Percentiles rank a stretch among this genome's conserved stretches.
phyloP scores from a whole-genome alignment of 2,797 vertebrate species.

The Tarsius wallacei region DNA sequence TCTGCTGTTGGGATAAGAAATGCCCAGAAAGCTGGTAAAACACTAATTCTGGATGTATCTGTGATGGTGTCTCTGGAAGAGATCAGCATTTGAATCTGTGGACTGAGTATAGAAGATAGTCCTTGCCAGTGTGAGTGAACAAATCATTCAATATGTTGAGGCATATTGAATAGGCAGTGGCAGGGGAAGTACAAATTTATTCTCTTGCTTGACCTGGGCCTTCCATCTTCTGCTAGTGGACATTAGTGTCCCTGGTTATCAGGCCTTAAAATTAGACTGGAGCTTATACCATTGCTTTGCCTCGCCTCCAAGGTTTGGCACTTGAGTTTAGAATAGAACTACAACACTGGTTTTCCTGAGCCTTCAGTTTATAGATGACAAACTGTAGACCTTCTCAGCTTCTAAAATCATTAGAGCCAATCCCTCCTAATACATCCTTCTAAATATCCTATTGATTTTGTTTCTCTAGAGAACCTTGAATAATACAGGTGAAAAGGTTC shows the following conservation, averaged over 20 bases:
- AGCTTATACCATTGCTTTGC: too few relatives aligned
- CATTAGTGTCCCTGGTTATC: neutral
- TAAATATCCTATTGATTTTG: neutral
- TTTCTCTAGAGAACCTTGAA: neutral
- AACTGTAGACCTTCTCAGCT: neutral
- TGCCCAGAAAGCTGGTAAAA: neutral
- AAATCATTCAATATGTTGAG: neutral
- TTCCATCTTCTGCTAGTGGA: neutral
- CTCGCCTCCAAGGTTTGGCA: too few relatives aligned
- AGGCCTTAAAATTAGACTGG: accelerated
- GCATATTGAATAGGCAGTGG: neutral
- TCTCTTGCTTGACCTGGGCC: neutral
- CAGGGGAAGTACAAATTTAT: neutral
- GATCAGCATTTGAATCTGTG: neutral
- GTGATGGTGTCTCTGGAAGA: neutral
- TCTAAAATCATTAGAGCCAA: neutral
- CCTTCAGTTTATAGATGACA: neutral
- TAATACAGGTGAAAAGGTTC: neutral
- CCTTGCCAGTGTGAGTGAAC: neutral
- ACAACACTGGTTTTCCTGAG: neutral
- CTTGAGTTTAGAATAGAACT: neutral
- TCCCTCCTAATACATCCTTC: neutral
- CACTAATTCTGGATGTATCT: neutral
- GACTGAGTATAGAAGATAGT: neutral
- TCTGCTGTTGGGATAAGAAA: neutral